These are phyloP conservation scores for Thecophora atra DNA, from an alignment of 2,888 invertebrate genomes.

Conservation along the genomic window DNA sequence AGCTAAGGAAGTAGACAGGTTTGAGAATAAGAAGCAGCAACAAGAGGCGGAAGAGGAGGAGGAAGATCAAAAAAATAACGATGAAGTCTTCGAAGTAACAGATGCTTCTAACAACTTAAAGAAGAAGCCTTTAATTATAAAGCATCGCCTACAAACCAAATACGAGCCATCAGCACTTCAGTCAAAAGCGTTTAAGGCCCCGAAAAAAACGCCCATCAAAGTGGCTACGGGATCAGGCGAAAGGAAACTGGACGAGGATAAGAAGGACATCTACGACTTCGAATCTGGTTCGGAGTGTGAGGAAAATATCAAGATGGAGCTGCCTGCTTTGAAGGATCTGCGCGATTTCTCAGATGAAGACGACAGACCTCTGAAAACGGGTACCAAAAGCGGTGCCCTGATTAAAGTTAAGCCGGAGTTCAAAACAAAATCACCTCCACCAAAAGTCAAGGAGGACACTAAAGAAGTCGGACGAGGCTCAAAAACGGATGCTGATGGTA, in stretches of 20 bases:
- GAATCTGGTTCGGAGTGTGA: slow-evolving; percentile 65
- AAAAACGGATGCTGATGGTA: not conserved
- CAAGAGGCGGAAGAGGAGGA: not conserved
- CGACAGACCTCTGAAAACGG: slow-evolving; percentile 55
- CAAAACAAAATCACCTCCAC: slow-evolving; percentile 22
- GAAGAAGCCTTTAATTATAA: slow-evolving; percentile 34
- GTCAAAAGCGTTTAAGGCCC: slow-evolving; percentile 36
- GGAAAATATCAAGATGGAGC: slow-evolving; percentile 64
- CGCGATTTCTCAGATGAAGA: slow-evolving; percentile 63
- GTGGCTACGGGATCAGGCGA: slow-evolving; percentile 31
- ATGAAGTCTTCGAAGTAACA: not conserved
- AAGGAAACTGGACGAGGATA: slow-evolving; percentile 31
- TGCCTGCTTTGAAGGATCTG: slow-evolving; percentile 60
- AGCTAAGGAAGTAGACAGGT: not conserved
- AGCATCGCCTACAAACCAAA: slow-evolving; percentile 48
- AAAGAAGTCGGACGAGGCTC: not conserved
- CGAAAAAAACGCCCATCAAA: slow-evolving; percentile 38
- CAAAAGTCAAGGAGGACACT: not conserved
- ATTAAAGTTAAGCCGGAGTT: not conserved
- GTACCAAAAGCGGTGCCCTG: slow-evolving; percentile 1
- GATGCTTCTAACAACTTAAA: not conserved
- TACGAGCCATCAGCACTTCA: slow-evolving; percentile 43
- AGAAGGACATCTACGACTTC: slow-evolving; percentile 63
- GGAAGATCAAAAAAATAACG: not conserved
- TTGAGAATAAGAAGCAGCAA: not conserved